Evolutionary conservation across 2,888 invertebrate genomes (phyloP).

Genomic region (Venusia cambrica): DNA sequence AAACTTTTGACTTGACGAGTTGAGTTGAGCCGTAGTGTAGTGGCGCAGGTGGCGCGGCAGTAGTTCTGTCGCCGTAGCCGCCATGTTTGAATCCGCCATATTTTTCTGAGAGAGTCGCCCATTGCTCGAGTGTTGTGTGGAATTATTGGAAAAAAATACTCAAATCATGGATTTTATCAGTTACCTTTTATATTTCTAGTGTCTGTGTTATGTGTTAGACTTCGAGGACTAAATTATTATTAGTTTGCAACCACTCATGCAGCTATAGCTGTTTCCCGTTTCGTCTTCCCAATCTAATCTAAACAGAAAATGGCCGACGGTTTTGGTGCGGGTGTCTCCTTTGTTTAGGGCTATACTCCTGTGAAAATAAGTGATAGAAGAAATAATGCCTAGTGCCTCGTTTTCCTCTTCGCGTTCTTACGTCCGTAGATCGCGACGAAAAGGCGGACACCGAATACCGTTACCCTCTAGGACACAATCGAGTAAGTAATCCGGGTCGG

Average conservation of each 20-base stretch:
- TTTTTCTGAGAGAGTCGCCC: constrained; percentile 74
- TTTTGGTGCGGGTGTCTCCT: constrained; percentile 90
- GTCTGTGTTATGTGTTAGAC: constrained; percentile 65
- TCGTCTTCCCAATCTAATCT: constrained; percentile 78
- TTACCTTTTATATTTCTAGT: constrained; percentile 58
- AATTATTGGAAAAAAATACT: constrained; percentile 58
- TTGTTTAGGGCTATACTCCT: constrained; percentile 86
- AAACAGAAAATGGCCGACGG: constrained; percentile 92
- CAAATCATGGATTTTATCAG: constrained; percentile 69
- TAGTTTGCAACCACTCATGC: constrained; percentile 52
- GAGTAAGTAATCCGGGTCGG: constrained; percentile 85
- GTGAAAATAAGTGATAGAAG: constrained; percentile 77
- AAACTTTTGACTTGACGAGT: neutral
- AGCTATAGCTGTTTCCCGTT: constrained; percentile 65
- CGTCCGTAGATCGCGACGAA: constrained; percentile 94
- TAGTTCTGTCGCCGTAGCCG: constrained; percentile 39
- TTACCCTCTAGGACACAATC: constrained; percentile 90
- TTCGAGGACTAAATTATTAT: constrained; percentile 44
- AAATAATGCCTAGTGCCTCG: constrained; percentile 96
- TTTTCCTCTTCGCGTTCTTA: constrained; percentile 96
- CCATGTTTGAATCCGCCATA: constrained; percentile 78
- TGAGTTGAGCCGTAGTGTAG: neutral
- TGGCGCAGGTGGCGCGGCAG: constrained; percentile 12
- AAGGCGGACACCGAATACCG: constrained; percentile 93
- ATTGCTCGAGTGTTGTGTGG: constrained; percentile 65